Evolutionary conservation across 2,113 vertebrate species (phyloP), one percentile per base, ranked within the genome.

Genomic region (Riparia riparia): DNA sequence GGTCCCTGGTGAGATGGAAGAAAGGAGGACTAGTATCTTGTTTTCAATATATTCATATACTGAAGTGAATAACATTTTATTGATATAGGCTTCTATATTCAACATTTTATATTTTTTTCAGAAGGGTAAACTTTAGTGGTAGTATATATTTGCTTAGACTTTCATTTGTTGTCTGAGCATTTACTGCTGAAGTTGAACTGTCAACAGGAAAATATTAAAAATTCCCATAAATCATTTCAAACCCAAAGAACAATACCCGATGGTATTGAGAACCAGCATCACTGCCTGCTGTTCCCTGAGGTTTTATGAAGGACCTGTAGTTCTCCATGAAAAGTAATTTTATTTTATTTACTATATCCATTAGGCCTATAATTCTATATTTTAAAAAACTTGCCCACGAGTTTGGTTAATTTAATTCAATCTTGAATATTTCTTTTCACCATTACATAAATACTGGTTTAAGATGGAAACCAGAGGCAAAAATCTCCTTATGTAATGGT

Each of bases 171-270:
- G 73, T 79, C 26, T 26, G 42, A 69, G 69, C 91, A 92, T 51
- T 91, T 60, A 93, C 41, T 95, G 83, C 81, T 91, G 34, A 94
- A 86, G 64, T 63, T 89, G 61, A 97, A 87, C 61, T 77, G 86
- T 93, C 93, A 91, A 83, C 24, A 94, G 79, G 72, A 77, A 92
- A 93, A 95, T 15, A 22, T 0, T 18, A 95, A 84, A 60, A 87
- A 87, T 78, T 86, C 81, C 72, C 41, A 93, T 66, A 96, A 95
- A 95, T 90, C 16, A 91, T 87, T 97, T 97, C 70, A 94, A 95
- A 93, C 50, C 34, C 73, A 86, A 88, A 82, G 72, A 96, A 93
- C 89, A 97, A 37, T 37, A 37, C 37, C 37, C 37, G 94, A 97
- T 92, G 90, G 90, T 50, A 70, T 25, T 76, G 69, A 86, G 70